These are phyloP conservation scores for Temnothorax ravouxi DNA, from an alignment of 2,888 invertebrate genomes.

Conservation along the genomic window DNA sequence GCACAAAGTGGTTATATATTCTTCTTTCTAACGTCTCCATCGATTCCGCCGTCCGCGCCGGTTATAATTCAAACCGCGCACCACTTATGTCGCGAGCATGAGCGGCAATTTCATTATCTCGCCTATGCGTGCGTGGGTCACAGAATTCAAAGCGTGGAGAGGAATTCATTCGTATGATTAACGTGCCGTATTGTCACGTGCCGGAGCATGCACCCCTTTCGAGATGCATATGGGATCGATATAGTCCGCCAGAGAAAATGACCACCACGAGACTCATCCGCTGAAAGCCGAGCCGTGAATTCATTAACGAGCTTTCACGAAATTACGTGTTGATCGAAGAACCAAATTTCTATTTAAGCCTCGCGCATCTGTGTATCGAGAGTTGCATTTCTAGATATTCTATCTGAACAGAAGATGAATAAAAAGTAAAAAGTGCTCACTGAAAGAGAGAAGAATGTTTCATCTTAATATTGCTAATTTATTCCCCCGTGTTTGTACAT, in stretches of 20 bases:
- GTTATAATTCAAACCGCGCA: constrained; percentile 51
- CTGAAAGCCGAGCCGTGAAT: constrained; percentile 25
- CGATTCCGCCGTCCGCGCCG: constrained; percentile 10
- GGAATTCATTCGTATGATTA: constrained; percentile 61
- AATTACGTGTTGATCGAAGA: constrained; percentile 32
- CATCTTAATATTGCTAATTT: constrained; percentile 35
- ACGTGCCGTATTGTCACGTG: constrained; percentile 59
- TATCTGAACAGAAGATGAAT: not conserved
- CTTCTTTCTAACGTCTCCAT: constrained; percentile 17
- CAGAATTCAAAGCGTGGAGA: constrained; percentile 54
- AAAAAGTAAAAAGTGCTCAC: not conserved
- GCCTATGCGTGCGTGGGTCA: constrained; percentile 10
- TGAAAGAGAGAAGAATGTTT: not conserved
- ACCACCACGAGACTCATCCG: constrained; percentile 38
- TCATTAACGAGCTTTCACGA: constrained; percentile 39
- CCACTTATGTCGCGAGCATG: constrained; percentile 12
- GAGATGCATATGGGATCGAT: constrained; percentile 47
- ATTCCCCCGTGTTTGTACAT: not conserved
- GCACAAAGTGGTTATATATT: not conserved
- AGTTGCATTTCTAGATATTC: not conserved
- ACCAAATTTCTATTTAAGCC: not conserved
- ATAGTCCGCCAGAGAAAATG: constrained; percentile 46
- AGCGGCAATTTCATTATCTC: constrained; percentile 57
- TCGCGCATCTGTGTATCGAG: not conserved
- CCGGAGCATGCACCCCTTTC: constrained; percentile 42